phyloP scores from a whole-genome alignment of 2,888 invertebrate genomes.

The Hemithea aestivaria region DNA sequence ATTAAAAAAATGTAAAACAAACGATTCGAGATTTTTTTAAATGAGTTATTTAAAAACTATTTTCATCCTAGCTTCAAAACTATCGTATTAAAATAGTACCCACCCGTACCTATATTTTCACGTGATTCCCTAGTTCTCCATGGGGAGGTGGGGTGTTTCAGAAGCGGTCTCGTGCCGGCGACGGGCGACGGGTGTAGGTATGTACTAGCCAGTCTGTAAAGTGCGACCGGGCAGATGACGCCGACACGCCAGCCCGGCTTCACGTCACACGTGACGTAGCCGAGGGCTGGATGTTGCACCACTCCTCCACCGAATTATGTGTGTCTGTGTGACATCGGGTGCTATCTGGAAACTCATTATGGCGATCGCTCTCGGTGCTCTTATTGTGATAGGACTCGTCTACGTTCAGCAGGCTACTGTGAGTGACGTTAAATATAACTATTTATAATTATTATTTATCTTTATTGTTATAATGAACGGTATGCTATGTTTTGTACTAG shows the following conservation, averaged over 20 bases:
- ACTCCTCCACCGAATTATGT: constrained; percentile 10
- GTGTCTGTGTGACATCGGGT: constrained; percentile 8
- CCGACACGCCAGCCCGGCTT: not conserved
- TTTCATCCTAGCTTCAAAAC: not conserved
- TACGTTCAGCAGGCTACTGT: constrained; percentile 6
- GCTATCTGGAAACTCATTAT: constrained; percentile 12
- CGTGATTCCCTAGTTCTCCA: not conserved
- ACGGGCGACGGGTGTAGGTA: not conserved
- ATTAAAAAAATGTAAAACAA: too few species aligned
- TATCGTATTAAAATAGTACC: not conserved
- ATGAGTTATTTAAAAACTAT: too few species aligned
- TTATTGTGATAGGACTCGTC: constrained; percentile 4
- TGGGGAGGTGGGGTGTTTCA: not conserved
- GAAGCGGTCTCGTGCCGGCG: too few species aligned
- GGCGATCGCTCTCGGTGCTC: constrained; percentile 7
- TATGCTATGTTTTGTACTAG: too few species aligned
- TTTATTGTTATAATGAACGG: too few species aligned
- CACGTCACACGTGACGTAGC: constrained; percentile 2
- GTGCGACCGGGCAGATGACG: constrained; percentile 11
- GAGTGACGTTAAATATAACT: constrained; percentile 1
- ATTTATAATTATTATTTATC: not conserved
- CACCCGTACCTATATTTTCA: not conserved
- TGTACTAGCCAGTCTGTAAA: constrained; percentile 10
- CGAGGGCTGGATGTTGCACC: not conserved
- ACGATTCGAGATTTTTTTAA: too few species aligned